phyloP scores from a whole-genome alignment of 2,113 vertebrate genomes.

The Lipotes vexillifer region DNA sequence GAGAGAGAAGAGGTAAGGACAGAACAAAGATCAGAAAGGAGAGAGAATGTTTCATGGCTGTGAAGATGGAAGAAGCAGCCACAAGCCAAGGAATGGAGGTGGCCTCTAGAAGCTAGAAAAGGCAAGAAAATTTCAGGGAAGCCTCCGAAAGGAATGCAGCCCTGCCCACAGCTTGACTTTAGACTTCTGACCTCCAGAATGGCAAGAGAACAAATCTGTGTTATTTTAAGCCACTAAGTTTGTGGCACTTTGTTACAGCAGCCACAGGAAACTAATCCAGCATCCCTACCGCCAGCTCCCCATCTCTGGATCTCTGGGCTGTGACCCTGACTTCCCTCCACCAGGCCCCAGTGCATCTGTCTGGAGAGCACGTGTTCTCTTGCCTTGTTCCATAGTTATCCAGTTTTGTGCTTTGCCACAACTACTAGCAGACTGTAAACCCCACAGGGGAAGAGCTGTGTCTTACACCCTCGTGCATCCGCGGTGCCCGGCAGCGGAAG shows the following conservation, averaged over 20 bases:
- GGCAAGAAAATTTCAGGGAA: too few species aligned
- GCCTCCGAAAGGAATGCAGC: too few species aligned
- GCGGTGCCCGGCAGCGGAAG: background rate
- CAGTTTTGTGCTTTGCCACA: background rate
- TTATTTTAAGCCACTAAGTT: too few species aligned
- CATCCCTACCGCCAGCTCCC: background rate
- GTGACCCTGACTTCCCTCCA: too few species aligned
- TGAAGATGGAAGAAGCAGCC: background rate
- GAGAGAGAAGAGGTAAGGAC: background rate
- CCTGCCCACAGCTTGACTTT: too few species aligned
- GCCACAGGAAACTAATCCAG: background rate
- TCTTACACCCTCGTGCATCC: background rate
- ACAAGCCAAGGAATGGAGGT: too few species aligned
- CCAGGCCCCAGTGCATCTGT: background rate
- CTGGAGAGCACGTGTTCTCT: background rate
- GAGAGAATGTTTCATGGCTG: background rate
- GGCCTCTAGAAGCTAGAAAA: too few species aligned
- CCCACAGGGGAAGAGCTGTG: background rate
- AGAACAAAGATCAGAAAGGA: background rate
- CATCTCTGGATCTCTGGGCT: background rate
- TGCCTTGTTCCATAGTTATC: background rate
- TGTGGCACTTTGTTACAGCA: background rate
- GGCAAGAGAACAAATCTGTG: too few species aligned
- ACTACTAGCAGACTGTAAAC: background rate
- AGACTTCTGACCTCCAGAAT: too few species aligned